phyloP scores from a whole-genome alignment of 2,888 invertebrate species.

The Apamea epomidion region DNA sequence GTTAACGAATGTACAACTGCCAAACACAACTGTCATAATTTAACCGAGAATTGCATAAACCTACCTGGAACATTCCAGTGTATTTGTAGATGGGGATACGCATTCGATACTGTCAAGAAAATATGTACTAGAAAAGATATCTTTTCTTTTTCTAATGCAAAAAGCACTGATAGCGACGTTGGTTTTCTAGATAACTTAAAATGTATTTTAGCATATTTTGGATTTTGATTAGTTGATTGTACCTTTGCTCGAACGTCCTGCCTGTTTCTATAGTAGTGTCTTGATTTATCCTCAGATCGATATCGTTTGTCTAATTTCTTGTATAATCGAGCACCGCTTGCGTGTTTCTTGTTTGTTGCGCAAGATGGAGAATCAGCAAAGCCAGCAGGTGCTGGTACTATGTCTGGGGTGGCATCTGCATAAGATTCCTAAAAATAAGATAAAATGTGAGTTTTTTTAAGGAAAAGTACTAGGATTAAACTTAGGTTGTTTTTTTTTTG shows the following conservation, averaged over 20 bases:
- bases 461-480: not conserved
- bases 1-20: conserved; percentile 90
- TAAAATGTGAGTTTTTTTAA: not conserved
- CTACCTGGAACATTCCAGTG: conserved; percentile 87
- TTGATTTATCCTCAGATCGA: conserved; percentile 94
- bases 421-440: conserved; percentile 82
- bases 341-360: conserved; percentile 79
- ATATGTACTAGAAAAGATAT: conserved; percentile 60
- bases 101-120: conserved; percentile 68
- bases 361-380: conserved; percentile 95
- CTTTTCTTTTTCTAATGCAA: conserved; percentile 9
- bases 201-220: conserved; percentile 41
- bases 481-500: not conserved
- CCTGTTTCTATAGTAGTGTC: conserved; percentile 92
- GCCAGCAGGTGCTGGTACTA: conserved; percentile 96
- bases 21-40: conserved; percentile 80
- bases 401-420: conserved; percentile 91
- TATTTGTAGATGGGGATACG: conserved; percentile 88
- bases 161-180: not conserved
- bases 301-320: conserved; percentile 95
- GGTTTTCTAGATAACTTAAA: conserved; percentile 43
- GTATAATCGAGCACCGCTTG: conserved; percentile 91
- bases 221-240: conserved; percentile 52
- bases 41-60: conserved; percentile 90
- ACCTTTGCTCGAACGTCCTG: conserved; percentile 95